Percentiles rank a stretch among this genome's conserved stretches.
phyloP scores from a whole-genome alignment of 1,140 invertebrate species.

The Drosophila obscura region DNA sequence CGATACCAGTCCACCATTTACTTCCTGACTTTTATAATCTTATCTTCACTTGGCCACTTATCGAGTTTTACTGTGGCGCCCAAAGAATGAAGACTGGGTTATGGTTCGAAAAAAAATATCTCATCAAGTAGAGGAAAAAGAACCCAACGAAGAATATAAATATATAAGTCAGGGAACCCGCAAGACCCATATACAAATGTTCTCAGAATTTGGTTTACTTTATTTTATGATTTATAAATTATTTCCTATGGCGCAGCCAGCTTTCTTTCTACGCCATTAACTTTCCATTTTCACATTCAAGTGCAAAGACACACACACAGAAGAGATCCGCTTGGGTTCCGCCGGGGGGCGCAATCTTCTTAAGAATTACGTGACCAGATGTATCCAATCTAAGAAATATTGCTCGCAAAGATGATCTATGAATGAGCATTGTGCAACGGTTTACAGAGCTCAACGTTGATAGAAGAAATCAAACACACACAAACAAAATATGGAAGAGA shows the following conservation, averaged over 20 bases:
- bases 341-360: conserved; percentile 4
- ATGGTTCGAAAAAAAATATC: neutral
- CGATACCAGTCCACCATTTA: no score
- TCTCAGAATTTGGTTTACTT: neutral
- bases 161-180: no score
- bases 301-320: neutral
- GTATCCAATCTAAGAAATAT: conserved; percentile 18
- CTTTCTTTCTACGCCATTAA: conserved; percentile 15
- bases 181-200: neutral
- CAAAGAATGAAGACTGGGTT: neutral
- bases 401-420: conserved; percentile 17
- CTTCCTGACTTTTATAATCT: conserved; percentile 6
- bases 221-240: neutral
- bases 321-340: neutral
- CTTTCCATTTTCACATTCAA: conserved; percentile 26
- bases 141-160: neutral
- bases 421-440: conserved; percentile 38
- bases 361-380: conserved; percentile 43
- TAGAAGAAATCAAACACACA: conserved; percentile 17
- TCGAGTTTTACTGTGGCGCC: neutral
- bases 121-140: neutral
- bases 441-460: conserved; percentile 1
- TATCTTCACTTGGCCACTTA: neutral
- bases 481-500: neutral
- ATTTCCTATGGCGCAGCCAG: conserved; percentile 5